Conservation (phyloP, 2,888 invertebrate genomes). For the Strigamia crassipes region DNA sequence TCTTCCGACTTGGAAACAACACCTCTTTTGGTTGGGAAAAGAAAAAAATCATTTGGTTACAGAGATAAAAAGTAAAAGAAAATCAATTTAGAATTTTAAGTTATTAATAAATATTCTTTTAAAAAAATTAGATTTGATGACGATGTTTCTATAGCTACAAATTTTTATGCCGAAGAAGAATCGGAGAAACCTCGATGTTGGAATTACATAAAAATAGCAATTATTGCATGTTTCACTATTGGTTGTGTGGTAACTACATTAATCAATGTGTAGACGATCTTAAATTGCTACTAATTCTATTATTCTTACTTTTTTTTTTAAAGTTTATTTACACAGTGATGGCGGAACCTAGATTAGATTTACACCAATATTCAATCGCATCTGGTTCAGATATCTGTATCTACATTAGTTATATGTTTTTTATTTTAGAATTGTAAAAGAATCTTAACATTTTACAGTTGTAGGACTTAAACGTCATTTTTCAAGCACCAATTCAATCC, state of each 20-base stretch:
- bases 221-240: not conserved
- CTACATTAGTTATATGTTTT: not conserved
- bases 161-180: not conserved
- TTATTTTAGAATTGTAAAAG: not conserved
- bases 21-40: not conserved
- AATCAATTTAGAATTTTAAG: not conserved
- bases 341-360: not conserved
- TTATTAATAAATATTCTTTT: not conserved
- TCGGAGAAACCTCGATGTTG: not conserved
- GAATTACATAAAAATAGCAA: not conserved
- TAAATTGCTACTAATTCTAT: not conserved
- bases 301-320: not conserved
- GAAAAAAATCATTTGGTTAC: slow-evolving; percentile 1
- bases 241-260: not conserved
- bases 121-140: not conserved
- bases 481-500: not conserved
- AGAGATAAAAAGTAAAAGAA: slow-evolving; percentile 8
- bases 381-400: not conserved
- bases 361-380: slow-evolving; percentile 17
- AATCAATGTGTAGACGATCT: not conserved
- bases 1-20: not conserved
- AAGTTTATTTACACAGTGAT: not conserved
- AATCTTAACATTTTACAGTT: not conserved
- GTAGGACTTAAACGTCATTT: not conserved
- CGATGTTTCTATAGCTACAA: slow-evolving; percentile 5